Conservation (phyloP, 2,113 vertebrate species). For the Oreotrochilus melanogaster region DNA sequence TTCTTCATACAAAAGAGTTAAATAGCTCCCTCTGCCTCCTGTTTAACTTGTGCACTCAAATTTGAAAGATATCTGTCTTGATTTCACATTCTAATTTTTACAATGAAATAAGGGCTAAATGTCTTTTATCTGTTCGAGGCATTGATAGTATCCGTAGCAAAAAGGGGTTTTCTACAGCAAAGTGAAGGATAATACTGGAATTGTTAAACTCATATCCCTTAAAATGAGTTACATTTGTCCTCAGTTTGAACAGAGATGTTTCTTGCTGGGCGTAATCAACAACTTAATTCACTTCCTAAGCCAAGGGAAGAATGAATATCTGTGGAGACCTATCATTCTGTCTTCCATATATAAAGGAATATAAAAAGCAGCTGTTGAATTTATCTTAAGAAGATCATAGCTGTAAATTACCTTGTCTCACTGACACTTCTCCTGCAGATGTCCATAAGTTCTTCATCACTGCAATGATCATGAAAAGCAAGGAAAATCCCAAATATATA, state of each 20-base stretch:
- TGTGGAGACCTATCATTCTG: slow-evolving; percentile 66
- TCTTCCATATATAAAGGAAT: slow-evolving; percentile 55
- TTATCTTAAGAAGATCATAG: slow-evolving; percentile 68
- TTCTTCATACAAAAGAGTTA: neutral
- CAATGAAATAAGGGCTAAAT: slow-evolving; percentile 49
- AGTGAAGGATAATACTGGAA: slow-evolving; percentile 41
- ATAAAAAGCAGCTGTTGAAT: slow-evolving; percentile 74
- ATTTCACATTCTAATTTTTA: slow-evolving; percentile 54
- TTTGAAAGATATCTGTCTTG: slow-evolving; percentile 24
- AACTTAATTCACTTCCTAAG: slow-evolving; percentile 59
- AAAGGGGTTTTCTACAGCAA: slow-evolving; percentile 18
- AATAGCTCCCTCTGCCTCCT: neutral
- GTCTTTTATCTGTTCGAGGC: slow-evolving; percentile 15
- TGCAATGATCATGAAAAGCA: slow-evolving; percentile 16
- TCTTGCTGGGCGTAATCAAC: slow-evolving; percentile 62
- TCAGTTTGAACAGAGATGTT: slow-evolving; percentile 61
- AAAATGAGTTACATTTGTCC: slow-evolving; percentile 65
- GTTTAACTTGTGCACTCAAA: neutral
- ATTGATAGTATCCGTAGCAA: slow-evolving; percentile 20
- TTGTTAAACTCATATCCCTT: slow-evolving; percentile 46
- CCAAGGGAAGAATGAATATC: slow-evolving; percentile 53
- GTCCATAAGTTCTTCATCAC: slow-evolving; percentile 22
- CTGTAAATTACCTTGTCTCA: slow-evolving; percentile 71
- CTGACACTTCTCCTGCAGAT: slow-evolving; percentile 51
- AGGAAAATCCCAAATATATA: neutral